Evolutionary conservation across 2,113 vertebrate genomes (phyloP), one percentile per base, ranked within the genome.

Genomic region (Fulica atra): DNA sequence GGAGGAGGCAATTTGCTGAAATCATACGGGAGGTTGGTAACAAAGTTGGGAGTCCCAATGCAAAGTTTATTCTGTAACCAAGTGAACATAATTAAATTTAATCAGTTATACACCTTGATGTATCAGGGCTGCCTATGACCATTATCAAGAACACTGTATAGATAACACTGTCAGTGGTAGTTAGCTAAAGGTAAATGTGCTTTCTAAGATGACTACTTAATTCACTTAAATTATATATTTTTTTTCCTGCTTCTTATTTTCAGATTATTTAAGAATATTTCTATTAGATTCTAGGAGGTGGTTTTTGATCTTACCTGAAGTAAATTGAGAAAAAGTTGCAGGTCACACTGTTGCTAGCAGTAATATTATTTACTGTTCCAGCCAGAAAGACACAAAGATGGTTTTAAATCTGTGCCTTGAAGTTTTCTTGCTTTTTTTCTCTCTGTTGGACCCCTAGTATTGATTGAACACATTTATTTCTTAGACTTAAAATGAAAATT

Each of bases 401-500:
- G 54, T 44, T 92, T 92, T 87, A 87, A 87, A 92, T 16, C 19
- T 86, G 24, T 50, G 44, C 40, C 81, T 94, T 64, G 21, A 36
- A 29, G 23, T 81, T 93, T 85, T 83, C 28, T 48, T 86, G 23
- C 16, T 64, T 61, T 38, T 80, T 38, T 80, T 87, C 59, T 73
- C 85, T 80, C 86, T 86, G 84, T 68, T 92, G 90, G 86, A 84
- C 23, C 54, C 57, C 73, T 80, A 26, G 21, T 61, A 88, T 59
- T 95, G 96, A 94, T 94, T 96, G 93, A 96, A 79, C 69, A 86
- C 69, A 10, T 84, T 84, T 81, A 93, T 95, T 97, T 96, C 66
- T 84, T 73, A 54, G 80, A 31, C 53, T 91, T 83, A 94, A 94
- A 95, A 89, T 92, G 80, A 91, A 88, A 93, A 87, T 81, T 86